phyloP scores from a whole-genome alignment of 2,113 vertebrate genomes.

The Microtus pennsylvanicus region DNA sequence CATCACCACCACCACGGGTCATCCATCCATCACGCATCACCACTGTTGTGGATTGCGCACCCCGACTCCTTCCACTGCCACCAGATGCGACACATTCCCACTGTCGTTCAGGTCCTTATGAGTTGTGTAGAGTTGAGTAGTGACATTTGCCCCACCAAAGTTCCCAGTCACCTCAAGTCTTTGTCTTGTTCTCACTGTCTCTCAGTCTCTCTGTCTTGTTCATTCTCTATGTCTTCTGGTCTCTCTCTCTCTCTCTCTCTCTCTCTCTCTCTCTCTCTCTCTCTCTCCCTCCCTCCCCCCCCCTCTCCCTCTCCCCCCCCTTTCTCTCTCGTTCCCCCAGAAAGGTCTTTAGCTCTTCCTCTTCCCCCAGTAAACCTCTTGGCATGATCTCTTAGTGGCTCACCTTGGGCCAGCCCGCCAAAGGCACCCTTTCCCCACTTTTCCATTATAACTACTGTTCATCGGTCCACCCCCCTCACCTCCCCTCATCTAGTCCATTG shows the following conservation, averaged over 20 bases:
- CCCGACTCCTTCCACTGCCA: not conserved
- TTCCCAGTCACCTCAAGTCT: not conserved
- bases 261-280: too few relatives aligned
- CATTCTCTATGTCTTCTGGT: too few relatives aligned
- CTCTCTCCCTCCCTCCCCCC: too few relatives aligned
- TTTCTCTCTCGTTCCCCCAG: not conserved
- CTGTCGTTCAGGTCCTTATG: not conserved
- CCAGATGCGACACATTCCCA: not conserved
- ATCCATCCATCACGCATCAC: not conserved
- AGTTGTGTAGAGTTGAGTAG: not conserved
- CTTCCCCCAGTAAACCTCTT: not conserved
- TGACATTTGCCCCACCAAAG: not conserved
- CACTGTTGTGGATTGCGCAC: not conserved
- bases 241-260: too few relatives aligned
- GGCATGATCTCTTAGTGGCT: not conserved
- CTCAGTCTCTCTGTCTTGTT: not conserved
- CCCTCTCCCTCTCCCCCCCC: too few relatives aligned
- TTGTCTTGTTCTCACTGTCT: not conserved
- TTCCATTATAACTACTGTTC: not conserved
- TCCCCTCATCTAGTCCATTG: rapidly evolving
- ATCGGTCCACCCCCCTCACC: rapidly evolving
- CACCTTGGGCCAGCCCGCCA: not conserved
- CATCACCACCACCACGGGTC: not conserved
- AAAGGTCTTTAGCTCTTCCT: not conserved
- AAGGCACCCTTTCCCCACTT: not conserved